A percentile compares a stretch with the other conserved stretches of the same genome.
Conservation (phyloP, 2,888 invertebrate species). For the Philereme transversata region DNA sequence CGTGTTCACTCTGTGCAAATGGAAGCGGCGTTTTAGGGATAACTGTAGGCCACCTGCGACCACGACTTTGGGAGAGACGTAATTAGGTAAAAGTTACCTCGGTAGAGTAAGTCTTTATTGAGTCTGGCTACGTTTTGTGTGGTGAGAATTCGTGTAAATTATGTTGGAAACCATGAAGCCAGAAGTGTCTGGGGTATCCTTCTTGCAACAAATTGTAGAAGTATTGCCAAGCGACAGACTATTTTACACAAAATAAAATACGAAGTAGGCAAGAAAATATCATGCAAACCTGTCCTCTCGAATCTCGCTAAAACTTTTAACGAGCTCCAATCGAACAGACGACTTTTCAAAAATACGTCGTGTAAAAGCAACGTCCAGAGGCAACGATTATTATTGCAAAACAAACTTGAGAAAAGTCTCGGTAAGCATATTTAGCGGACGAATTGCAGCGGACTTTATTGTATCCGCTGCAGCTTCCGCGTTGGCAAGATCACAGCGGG, state of each 20-base stretch:
- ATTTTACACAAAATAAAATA: slow-evolving; percentile 21
- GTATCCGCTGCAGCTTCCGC: background rate
- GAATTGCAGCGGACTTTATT: slow-evolving; percentile 3
- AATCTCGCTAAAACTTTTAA: slow-evolving; percentile 39
- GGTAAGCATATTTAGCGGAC: slow-evolving; percentile 16
- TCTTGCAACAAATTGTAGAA: slow-evolving; percentile 1
- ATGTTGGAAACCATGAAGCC: slow-evolving; percentile 14
- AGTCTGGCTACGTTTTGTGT: slow-evolving; percentile 20
- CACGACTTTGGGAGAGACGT: slow-evolving; percentile 46
- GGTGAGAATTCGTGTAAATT: slow-evolving; percentile 19
- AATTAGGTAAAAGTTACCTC: slow-evolving; percentile 53
- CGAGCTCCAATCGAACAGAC: slow-evolving; percentile 37
- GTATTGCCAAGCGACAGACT: background rate
- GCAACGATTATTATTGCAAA: slow-evolving; percentile 59
- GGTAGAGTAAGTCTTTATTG: slow-evolving; percentile 34
- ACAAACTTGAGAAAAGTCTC: slow-evolving; percentile 46
- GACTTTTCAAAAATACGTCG: slow-evolving; percentile 29
- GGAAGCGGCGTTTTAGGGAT: slow-evolving; percentile 66
- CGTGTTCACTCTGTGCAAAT: slow-evolving; percentile 65
- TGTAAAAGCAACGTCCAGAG: slow-evolving; percentile 43
- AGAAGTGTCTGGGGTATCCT: slow-evolving; percentile 8
- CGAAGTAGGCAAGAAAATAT: slow-evolving; percentile 11
- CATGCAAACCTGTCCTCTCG: slow-evolving; percentile 18
- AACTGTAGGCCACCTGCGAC: slow-evolving; percentile 66
- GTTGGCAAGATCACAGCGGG: background rate